A percentile compares a stretch with the other conserved stretches of the same genome.
Evolutionary conservation across 2,888 invertebrate species (phyloP).

Genomic region (Thecophora atra): DNA sequence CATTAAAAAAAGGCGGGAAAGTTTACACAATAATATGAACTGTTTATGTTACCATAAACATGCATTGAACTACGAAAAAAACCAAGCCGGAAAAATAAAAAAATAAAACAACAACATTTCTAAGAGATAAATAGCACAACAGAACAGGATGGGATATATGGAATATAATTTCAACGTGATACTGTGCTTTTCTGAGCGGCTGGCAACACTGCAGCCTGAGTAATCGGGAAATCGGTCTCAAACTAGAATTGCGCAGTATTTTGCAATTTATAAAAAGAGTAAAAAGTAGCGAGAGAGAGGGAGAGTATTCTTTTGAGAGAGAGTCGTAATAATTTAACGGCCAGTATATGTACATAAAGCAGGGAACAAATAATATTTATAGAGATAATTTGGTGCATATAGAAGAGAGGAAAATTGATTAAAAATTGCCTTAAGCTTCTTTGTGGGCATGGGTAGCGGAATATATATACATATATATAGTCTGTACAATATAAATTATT

Average conservation of each 20-base stretch:
- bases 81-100: slow-evolving; percentile 5
- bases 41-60: slow-evolving; percentile 26
- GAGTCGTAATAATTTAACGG: not conserved
- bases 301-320: slow-evolving; percentile 12
- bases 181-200: slow-evolving; percentile 10
- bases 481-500: slow-evolving; percentile 29
- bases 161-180: not conserved
- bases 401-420: slow-evolving; percentile 22
- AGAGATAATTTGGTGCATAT: slow-evolving; percentile 17
- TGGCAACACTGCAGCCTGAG: slow-evolving; percentile 33
- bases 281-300: slow-evolving; percentile 2
- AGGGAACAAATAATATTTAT: slow-evolving; percentile 23
- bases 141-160: slow-evolving; percentile 11
- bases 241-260: slow-evolving; percentile 37
- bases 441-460: not conserved
- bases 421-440: slow-evolving; percentile 22
- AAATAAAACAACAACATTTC: slow-evolving; percentile 10
- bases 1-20: slow-evolving; percentile 36
- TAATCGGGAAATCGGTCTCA: slow-evolving; percentile 20
- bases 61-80: slow-evolving; percentile 23
- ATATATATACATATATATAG: slow-evolving; percentile 19
- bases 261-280: slow-evolving; percentile 13
- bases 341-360: slow-evolving; percentile 18
- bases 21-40: slow-evolving; percentile 25
- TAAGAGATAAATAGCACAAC: slow-evolving; percentile 10